These are phyloP conservation scores for Galerucella nymphaeae DNA, from an alignment of 2,888 invertebrate genomes.

Conservation along the genomic window DNA sequence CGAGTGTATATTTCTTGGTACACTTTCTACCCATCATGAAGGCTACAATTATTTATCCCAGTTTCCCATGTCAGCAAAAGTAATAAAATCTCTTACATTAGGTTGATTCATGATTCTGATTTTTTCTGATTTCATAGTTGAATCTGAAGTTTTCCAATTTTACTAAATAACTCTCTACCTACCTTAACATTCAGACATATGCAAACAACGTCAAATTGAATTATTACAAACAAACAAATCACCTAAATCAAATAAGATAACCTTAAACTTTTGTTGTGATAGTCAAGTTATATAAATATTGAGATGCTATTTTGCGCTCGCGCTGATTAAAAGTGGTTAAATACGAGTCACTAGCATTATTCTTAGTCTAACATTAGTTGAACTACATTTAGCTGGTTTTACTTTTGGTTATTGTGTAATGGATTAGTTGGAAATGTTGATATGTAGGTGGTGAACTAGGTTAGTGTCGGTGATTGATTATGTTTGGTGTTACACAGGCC, in stretches of 20 bases:
- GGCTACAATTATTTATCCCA: too few species aligned
- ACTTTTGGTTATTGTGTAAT: conserved; percentile 7
- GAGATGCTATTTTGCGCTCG: background rate
- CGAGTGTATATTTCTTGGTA: too few species aligned
- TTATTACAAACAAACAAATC: background rate
- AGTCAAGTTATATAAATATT: conserved; percentile 12
- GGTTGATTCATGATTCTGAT: too few species aligned
- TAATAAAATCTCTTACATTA: too few species aligned
- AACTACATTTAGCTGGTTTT: background rate
- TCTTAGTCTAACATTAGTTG: conserved; percentile 22
- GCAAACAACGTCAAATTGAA: background rate
- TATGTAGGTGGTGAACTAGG: conserved; percentile 11
- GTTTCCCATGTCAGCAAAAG: too few species aligned
- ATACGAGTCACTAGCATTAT: background rate
- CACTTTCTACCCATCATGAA: too few species aligned
- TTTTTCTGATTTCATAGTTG: too few species aligned
- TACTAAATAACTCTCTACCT: background rate
- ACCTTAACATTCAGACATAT: background rate
- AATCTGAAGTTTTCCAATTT: too few species aligned
- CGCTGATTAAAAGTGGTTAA: background rate
- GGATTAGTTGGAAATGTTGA: conserved; percentile 5
- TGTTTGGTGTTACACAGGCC: background rate
- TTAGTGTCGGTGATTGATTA: background rate
- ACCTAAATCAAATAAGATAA: conserved; percentile 10
- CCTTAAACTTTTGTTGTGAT: conserved; percentile 5